Conservation (phyloP, 2,888 invertebrate genomes). For the Sarcophaga carnaria region DNA sequence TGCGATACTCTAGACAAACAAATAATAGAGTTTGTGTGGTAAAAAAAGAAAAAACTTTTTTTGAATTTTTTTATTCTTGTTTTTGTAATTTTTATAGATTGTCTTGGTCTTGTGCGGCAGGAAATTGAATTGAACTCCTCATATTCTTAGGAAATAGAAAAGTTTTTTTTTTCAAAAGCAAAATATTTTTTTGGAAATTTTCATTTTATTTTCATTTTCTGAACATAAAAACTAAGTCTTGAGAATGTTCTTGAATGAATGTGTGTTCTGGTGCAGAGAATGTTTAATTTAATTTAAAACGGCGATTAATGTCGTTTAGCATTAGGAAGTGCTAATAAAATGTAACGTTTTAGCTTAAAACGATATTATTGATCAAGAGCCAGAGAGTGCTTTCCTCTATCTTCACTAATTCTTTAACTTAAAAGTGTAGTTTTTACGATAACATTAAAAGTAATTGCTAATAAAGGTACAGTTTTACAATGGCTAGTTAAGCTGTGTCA, state of each 20-base stretch:
- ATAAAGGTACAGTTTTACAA: not conserved
- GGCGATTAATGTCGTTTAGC: constrained; percentile 31
- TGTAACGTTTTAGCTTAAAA: constrained; percentile 1
- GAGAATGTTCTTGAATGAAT: not conserved
- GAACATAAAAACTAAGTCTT: not conserved
- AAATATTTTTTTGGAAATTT: constrained; percentile 35
- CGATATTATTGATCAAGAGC: not conserved
- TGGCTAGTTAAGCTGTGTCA: no score
- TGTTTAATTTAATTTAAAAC: constrained; percentile 28
- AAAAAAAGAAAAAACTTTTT: not conserved
- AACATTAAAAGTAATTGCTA: not conserved
- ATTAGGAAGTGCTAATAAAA: constrained; percentile 20
- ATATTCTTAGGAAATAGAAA: constrained; percentile 17
- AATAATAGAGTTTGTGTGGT: constrained; percentile 3
- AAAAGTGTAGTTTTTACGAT: not conserved
- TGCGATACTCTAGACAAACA: constrained; percentile 8
- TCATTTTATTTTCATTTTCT: not conserved
- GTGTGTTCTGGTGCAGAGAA: constrained; percentile 24
- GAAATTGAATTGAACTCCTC: constrained; percentile 54
- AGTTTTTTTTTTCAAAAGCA: not conserved
- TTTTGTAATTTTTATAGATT: not conserved
- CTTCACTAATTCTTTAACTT: not conserved
- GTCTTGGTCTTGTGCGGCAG: constrained; percentile 16
- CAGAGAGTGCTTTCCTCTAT: no score
- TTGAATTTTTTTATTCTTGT: not conserved